These are phyloP conservation scores for Acholoe squamosa DNA, from an alignment of 2,888 invertebrate genomes.

Conservation along the genomic window DNA sequence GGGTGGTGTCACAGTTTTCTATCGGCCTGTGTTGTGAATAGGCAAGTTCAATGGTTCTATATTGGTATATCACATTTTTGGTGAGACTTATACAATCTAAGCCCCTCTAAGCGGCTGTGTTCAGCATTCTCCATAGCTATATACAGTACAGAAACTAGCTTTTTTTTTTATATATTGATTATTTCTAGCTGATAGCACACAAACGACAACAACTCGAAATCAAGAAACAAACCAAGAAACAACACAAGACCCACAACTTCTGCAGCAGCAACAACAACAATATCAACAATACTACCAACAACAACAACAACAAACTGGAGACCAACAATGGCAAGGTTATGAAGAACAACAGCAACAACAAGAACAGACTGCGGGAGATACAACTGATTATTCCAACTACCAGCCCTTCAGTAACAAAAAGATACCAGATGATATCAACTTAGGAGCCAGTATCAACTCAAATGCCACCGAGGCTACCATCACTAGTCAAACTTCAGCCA, in stretches of 20 bases:
- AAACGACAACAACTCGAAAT: background rate
- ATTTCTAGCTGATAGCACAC: too few species aligned
- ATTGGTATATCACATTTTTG: too few species aligned
- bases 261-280: constrained; percentile 25
- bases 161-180: too few species aligned
- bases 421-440: constrained; percentile 29
- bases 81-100: too few species aligned
- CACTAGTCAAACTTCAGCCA: background rate
- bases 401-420: constrained; percentile 20
- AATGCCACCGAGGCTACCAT: constrained; percentile 13
- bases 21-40: too few species aligned
- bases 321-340: constrained; percentile 51
- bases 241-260: constrained; percentile 23
- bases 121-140: too few species aligned
- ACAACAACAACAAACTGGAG: constrained; percentile 29
- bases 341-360: constrained; percentile 38
- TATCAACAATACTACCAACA: constrained; percentile 42
- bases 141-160: too few species aligned
- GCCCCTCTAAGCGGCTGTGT: too few species aligned
- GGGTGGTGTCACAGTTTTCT: too few species aligned
- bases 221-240: background rate
- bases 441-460: constrained; percentile 60
- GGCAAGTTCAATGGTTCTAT: too few species aligned
- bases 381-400: background rate
- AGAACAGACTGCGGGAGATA: constrained; percentile 36